Evolutionary conservation across 2,113 vertebrate genomes (phyloP).

Genomic region (Scatophagus argus): DNA sequence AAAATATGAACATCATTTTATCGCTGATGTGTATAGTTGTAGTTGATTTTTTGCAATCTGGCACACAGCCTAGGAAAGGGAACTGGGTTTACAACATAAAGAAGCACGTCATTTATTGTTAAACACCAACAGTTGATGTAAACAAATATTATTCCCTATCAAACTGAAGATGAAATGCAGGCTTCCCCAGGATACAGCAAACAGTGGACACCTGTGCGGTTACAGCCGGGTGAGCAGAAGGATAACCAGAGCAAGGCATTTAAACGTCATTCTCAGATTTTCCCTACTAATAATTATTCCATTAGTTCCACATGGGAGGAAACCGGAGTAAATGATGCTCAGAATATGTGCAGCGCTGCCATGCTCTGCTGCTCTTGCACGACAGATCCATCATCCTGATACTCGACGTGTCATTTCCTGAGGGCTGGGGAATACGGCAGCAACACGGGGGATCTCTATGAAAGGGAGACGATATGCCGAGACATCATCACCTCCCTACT

Average conservation of each 20-base stretch:
- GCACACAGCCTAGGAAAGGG: slow-evolving; percentile 15
- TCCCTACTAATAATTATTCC: slow-evolving; percentile 48
- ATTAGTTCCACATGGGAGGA: slow-evolving; percentile 62
- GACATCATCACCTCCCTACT: slow-evolving; percentile 53
- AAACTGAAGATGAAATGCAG: slow-evolving; percentile 15
- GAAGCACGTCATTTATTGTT: slow-evolving; percentile 49
- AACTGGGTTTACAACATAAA: slow-evolving; percentile 23
- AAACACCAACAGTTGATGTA: slow-evolving; percentile 44
- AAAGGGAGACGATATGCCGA: slow-evolving; percentile 56
- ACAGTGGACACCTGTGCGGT: slow-evolving; percentile 7
- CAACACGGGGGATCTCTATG: slow-evolving; percentile 57
- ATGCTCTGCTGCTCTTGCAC: slow-evolving; percentile 60
- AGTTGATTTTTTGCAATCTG: slow-evolving; percentile 1
- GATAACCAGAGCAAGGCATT: slow-evolving; percentile 16
- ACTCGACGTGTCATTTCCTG: slow-evolving; percentile 72
- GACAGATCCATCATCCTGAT: slow-evolving; percentile 67
- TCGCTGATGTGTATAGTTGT: too few relatives aligned
- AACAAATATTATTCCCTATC: slow-evolving; percentile 42
- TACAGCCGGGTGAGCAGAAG: neutral
- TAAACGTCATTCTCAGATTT: slow-evolving; percentile 28
- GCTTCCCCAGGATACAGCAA: slow-evolving; percentile 15
- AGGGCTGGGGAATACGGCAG: slow-evolving; percentile 55
- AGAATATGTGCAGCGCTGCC: slow-evolving; percentile 45
- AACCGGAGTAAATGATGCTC: slow-evolving; percentile 52
- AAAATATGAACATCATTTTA: slow-evolving; percentile 6